Percentiles rank a stretch among this genome's conserved stretches.
Conservation (phyloP, 64 coral and sea anemone genomes). For the Montipora efflorescens region DNA sequence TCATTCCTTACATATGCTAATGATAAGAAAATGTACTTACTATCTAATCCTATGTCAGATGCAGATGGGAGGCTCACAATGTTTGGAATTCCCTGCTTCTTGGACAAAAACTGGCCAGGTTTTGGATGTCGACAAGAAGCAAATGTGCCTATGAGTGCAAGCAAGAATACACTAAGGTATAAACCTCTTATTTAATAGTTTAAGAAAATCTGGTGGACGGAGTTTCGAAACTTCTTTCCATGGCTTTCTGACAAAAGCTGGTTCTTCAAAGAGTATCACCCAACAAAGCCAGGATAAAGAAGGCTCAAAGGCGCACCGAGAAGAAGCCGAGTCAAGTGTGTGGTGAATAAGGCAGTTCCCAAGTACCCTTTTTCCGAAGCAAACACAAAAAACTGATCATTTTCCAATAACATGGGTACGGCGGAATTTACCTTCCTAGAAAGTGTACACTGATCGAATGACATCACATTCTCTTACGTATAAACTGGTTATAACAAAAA, state of each 20-base stretch:
- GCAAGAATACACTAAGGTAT: no score
- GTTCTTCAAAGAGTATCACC: background rate
- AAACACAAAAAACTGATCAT: no score
- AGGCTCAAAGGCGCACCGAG: background rate
- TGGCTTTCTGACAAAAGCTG: background rate
- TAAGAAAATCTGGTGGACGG: no score
- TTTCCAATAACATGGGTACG: no score
- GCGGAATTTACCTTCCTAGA: no score
- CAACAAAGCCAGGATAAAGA: background rate
- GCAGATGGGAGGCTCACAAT: background rate
- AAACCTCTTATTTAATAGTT: no score
- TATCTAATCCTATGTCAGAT: slow-evolving; percentile 1
- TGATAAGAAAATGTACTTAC: background rate
- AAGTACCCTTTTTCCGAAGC: no score
- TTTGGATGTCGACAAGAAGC: slow-evolving; percentile 37
- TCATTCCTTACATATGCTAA: background rate
- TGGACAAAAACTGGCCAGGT: slow-evolving; percentile 31
- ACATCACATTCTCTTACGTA: no score
- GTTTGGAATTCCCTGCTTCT: slow-evolving; percentile 16
- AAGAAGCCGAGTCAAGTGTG: background rate
- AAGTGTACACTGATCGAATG: no score
- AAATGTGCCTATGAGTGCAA: slow-evolving; percentile 1
- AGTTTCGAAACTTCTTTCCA: no score
- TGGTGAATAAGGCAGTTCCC: no score
- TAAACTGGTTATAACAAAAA: background rate